Evolutionary conservation across 2,113 vertebrate genomes (phyloP).

Genomic region (Perognathus longimembris): DNA sequence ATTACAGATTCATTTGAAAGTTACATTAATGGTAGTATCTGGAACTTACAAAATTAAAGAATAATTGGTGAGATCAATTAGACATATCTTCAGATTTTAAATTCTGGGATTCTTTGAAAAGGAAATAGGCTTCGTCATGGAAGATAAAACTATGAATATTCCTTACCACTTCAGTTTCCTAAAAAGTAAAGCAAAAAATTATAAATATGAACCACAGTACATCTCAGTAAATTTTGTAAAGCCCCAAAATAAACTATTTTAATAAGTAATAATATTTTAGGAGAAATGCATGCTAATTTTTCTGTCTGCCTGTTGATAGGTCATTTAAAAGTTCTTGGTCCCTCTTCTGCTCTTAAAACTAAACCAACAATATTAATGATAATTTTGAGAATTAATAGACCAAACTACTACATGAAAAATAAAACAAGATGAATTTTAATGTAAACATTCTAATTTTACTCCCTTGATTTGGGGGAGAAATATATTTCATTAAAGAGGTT

Average conservation of each 20-base stretch:
- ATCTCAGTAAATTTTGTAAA: slow-evolving; percentile 25
- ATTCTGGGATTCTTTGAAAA: slow-evolving; percentile 51
- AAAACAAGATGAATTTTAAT: background rate
- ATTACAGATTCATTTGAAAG: slow-evolving; percentile 30
- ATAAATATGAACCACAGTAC: background rate
- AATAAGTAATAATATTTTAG: slow-evolving; percentile 42
- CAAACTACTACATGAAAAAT: background rate
- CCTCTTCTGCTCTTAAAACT: slow-evolving; percentile 2
- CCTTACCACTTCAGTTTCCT: slow-evolving; percentile 15
- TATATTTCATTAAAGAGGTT: background rate
- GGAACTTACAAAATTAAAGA: slow-evolving; percentile 28
- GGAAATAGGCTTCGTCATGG: background rate
- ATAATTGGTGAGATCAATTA: slow-evolving; percentile 35
- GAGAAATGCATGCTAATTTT: slow-evolving; percentile 1
- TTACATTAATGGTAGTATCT: slow-evolving; percentile 2
- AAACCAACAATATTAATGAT: background rate
- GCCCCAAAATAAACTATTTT: slow-evolving; percentile 19
- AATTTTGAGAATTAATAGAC: slow-evolving; percentile 24
- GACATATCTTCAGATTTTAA: slow-evolving; percentile 4
- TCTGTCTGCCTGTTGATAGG: background rate
- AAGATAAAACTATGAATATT: slow-evolving; percentile 10
- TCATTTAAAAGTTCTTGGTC: slow-evolving; percentile 45
- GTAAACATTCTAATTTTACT: background rate
- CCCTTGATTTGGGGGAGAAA: background rate
- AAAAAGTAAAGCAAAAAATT: slow-evolving; percentile 35